Percentiles rank a stretch among this genome's conserved stretches.
Conservation (phyloP, 1,140 invertebrate genomes). For the Wiebesia pumilae region DNA sequence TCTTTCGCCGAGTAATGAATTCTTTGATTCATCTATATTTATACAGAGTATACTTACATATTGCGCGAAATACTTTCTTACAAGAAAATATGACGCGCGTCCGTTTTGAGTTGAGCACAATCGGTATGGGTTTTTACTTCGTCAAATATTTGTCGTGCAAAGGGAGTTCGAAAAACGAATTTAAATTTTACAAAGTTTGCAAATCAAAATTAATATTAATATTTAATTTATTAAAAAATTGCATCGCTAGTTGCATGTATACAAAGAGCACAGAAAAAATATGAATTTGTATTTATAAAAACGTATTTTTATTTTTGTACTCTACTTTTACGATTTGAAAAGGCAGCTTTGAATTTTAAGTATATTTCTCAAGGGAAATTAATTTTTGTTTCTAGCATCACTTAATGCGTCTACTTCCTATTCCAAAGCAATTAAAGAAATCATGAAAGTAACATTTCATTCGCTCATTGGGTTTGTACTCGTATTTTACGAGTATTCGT, state of each 20-base stretch:
- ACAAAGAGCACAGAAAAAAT: too few species aligned
- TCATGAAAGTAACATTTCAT: constrained; percentile 28
- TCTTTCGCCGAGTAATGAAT: background rate
- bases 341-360: too few species aligned
- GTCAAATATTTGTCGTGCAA: background rate
- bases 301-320: too few species aligned
- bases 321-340: too few species aligned
- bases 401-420: constrained; percentile 9
- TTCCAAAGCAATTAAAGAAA: constrained; percentile 18
- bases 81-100: too few species aligned
- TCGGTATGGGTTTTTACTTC: background rate
- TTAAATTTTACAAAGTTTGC: background rate
- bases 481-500: constrained; percentile 7
- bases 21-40: background rate
- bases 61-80: too few species aligned
- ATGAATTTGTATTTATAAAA: too few species aligned
- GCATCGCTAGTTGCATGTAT: too few species aligned
- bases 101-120: too few species aligned
- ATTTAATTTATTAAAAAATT: too few species aligned
- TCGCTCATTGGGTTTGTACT: constrained; percentile 5
- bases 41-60: too few species aligned
- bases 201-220: too few species aligned
- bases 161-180: background rate
- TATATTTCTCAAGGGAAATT: background rate
- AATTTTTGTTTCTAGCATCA: background rate